Evolutionary conservation across 2,888 invertebrate genomes (phyloP).

Genomic region (Erebia aethiops): DNA sequence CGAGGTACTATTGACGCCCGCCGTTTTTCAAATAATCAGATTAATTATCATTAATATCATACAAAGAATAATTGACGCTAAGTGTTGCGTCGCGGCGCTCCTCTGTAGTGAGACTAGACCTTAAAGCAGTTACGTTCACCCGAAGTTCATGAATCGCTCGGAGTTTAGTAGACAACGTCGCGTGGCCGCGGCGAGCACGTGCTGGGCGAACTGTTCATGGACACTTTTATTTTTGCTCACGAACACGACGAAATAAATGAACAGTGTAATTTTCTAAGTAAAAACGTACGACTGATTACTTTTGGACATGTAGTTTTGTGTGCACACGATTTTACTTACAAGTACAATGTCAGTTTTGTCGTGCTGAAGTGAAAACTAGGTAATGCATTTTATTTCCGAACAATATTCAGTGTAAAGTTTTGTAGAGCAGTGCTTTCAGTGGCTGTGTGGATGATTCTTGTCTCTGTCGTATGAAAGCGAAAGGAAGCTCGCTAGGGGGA

Average conservation of each 20-base stretch:
- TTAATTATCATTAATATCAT: too few relatives aligned
- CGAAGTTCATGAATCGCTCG: constrained; percentile 49
- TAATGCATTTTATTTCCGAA: constrained; percentile 34
- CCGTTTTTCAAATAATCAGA: too few relatives aligned
- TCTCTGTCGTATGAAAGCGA: constrained; percentile 73
- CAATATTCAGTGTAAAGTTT: constrained; percentile 64
- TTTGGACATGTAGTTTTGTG: constrained; percentile 37
- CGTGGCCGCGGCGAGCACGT: constrained; percentile 70
- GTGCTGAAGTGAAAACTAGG: constrained; percentile 41
- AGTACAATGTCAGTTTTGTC: constrained; percentile 40
- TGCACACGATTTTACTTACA: constrained; percentile 32
- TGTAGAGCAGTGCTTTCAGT: constrained; percentile 73
- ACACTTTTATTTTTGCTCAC: constrained; percentile 67
- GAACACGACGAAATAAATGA: constrained; percentile 56
- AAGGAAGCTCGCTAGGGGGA: constrained; percentile 67
- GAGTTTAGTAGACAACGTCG: constrained; percentile 66
- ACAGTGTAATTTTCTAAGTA: constrained; percentile 32
- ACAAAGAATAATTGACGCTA: too few relatives aligned
- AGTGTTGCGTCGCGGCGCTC: too few relatives aligned
- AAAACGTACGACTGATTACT: constrained; percentile 43
- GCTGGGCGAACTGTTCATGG: constrained; percentile 56
- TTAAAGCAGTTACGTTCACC: constrained; percentile 52
- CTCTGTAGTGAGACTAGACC: not conserved
- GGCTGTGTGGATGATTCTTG: constrained; percentile 68
- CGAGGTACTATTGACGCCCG: too few relatives aligned